phyloP scores from a whole-genome alignment of 2,888 invertebrate species.

The Biston betularia region DNA sequence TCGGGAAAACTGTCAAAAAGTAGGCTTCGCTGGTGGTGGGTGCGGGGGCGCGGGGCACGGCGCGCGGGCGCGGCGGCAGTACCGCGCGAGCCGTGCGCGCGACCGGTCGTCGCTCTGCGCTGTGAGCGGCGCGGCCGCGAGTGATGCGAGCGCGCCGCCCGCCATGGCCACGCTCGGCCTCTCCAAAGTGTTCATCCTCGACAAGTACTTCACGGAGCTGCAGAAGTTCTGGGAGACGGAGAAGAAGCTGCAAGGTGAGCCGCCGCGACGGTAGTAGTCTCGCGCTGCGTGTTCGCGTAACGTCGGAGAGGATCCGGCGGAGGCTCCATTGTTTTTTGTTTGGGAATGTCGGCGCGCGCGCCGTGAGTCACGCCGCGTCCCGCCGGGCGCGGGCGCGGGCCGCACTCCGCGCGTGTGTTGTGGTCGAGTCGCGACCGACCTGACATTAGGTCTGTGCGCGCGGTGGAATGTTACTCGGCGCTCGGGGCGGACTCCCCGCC shows the following conservation, averaged over 20 bases:
- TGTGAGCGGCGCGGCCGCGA: slow-evolving; percentile 54
- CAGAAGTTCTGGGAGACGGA: slow-evolving; percentile 99
- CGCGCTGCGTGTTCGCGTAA: slow-evolving; percentile 40
- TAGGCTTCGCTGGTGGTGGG: slow-evolving; percentile 12
- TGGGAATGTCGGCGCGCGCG: slow-evolving; percentile 31
- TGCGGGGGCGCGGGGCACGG: slow-evolving; percentile 35
- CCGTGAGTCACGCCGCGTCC: slow-evolving; percentile 19
- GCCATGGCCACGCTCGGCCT: slow-evolving; percentile 98
- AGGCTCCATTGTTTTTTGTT: slow-evolving; percentile 35
- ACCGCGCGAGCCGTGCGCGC: slow-evolving; percentile 59
- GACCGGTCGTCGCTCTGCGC: slow-evolving; percentile 65
- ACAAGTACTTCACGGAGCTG: slow-evolving; percentile 98
- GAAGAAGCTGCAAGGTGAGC: slow-evolving; percentile 96
- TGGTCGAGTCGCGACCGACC: slow-evolving; percentile 38
- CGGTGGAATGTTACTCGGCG: slow-evolving; percentile 41
- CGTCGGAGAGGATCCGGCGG: slow-evolving; percentile 28
- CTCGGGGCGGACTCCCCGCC: not conserved
- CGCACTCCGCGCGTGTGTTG: not conserved
- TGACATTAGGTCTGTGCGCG: slow-evolving; percentile 36
- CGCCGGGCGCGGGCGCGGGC: not conserved
- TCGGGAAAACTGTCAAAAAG: slow-evolving; percentile 42
- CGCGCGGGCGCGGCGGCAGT: slow-evolving; percentile 29
- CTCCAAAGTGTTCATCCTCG: slow-evolving; percentile 98
- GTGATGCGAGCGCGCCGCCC: slow-evolving; percentile 73
- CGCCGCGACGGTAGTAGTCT: too few relatives aligned